Evolutionary conservation across 2,888 invertebrate genomes (phyloP).

Genomic region (Coleophora flavipennella): DNA sequence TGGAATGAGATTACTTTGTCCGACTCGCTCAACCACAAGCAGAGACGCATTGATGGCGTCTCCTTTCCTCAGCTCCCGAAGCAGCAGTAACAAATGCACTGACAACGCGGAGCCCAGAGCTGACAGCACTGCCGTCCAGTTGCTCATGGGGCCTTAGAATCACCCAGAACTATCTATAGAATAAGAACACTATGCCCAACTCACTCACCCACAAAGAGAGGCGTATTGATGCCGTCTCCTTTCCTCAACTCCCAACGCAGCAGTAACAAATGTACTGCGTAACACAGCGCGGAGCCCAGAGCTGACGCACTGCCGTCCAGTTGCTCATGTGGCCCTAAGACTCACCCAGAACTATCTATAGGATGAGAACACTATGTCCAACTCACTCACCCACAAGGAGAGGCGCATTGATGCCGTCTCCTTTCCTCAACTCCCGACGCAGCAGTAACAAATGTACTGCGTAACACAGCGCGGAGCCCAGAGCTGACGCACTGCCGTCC

Average conservation of each 20-base stretch:
- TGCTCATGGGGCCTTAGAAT: conserved; percentile 77
- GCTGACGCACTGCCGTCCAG: conserved; percentile 85
- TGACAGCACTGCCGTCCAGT: conserved; percentile 84
- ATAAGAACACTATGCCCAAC: no score
- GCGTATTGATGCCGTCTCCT: conserved; percentile 94
- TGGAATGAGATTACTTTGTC: no score
- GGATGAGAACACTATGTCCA: no score
- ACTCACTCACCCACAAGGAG: conserved; percentile 82
- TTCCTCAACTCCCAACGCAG: conserved; percentile 89
- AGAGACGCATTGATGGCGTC: conserved; percentile 95
- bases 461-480: conserved; percentile 91
- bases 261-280: conserved; percentile 92
- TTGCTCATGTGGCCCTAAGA: conserved; percentile 78
- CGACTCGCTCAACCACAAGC: conserved; percentile 98
- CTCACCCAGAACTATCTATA: conserved; percentile 82
- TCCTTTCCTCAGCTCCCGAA: conserved; percentile 90
- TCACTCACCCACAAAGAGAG: conserved; percentile 98
- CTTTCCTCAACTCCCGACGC: conserved; percentile 88
- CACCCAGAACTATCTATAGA: no score
- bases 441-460: conserved; percentile 92
- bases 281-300: conserved; percentile 89
- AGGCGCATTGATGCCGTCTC: conserved; percentile 94
- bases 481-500: conserved; percentile 82
- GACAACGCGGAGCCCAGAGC: conserved; percentile 90
- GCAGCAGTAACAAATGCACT: conserved; percentile 88